Conservation (phyloP, 2,888 invertebrate species). For the Saturnia pavonia region DNA sequence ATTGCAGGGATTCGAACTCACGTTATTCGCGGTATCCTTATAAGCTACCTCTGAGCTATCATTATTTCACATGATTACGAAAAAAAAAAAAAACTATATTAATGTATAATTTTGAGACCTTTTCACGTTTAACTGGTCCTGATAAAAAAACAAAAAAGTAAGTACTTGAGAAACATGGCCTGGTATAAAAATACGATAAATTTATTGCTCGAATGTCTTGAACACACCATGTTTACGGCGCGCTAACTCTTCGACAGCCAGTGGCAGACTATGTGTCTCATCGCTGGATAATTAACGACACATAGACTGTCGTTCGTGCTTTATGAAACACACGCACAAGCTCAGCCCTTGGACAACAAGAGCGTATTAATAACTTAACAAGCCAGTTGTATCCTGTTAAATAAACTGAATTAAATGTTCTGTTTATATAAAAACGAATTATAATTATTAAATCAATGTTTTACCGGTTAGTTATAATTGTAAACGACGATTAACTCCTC, state of each 20-base stretch:
- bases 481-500: too few species aligned
- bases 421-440: neutral
- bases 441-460: too few species aligned
- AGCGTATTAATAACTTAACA: constrained; percentile 10
- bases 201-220: neutral
- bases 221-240: constrained; percentile 29
- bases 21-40: too few species aligned
- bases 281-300: constrained; percentile 48
- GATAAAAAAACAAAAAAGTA: neutral
- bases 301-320: constrained; percentile 31
- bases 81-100: neutral
- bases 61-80: neutral
- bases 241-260: constrained; percentile 50
- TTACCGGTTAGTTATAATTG: too few species aligned
- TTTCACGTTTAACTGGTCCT: neutral
- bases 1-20: too few species aligned
- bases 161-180: neutral
- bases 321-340: neutral
- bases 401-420: neutral
- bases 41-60: too few species aligned
- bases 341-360: neutral
- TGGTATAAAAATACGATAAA: constrained; percentile 1
- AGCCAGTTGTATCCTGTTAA: neutral
- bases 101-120: neutral
- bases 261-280: constrained; percentile 43